Evolutionary conservation across 2,113 vertebrate species (phyloP).

Genomic region (Theristicus caerulescens): DNA sequence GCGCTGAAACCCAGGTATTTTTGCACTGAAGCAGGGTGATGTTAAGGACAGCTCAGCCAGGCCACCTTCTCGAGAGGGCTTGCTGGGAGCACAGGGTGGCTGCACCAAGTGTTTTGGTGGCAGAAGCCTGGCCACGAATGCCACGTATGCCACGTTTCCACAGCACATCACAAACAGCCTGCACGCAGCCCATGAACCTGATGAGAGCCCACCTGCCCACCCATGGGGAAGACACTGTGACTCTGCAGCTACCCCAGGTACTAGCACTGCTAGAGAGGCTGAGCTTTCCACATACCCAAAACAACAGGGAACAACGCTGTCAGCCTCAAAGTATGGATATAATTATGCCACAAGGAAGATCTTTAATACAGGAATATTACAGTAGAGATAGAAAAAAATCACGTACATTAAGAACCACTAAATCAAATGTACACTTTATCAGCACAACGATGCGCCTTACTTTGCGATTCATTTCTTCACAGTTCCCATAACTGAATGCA

Average conservation of each 20-base stretch:
- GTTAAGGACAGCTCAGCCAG: not conserved
- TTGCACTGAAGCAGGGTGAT: not conserved
- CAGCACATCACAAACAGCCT: accelerated
- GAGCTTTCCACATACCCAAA: not conserved
- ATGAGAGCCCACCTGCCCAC: not conserved
- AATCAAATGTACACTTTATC: not conserved
- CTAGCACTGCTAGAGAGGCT: not conserved
- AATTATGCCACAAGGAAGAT: not conserved
- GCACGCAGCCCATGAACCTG: accelerated
- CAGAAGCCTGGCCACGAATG: not conserved
- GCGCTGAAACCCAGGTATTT: not conserved
- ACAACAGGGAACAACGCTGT: accelerated
- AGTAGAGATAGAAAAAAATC: not conserved
- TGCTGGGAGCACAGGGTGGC: accelerated
- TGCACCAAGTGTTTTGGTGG: not conserved
- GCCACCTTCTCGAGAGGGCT: not conserved
- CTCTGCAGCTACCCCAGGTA: not conserved
- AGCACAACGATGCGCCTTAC: not conserved
- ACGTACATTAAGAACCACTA: not conserved
- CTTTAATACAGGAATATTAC: not conserved
- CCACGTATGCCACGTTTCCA: not conserved
- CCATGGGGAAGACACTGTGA: accelerated
- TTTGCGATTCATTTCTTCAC: not conserved
- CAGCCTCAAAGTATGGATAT: not conserved
- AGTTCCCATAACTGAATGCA: not conserved